Evolutionary conservation across 2,797 vertebrate species (phyloP), one percentile per base, ranked within the genome.

Genomic region (Gymnocypris eckloni): DNA sequence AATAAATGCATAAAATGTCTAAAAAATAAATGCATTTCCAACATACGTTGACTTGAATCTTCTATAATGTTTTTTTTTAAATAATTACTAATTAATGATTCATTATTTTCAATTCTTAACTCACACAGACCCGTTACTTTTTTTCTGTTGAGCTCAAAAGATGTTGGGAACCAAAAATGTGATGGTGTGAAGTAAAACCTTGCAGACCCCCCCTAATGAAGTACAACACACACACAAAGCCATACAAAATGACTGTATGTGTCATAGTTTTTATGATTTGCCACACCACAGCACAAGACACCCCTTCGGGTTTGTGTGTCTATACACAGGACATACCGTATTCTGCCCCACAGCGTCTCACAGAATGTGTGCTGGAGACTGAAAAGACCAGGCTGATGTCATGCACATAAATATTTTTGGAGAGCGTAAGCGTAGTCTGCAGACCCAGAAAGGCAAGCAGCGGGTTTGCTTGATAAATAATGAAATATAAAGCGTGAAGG

Each of bases 381-480:
- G 25, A 75, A 75, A 71, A 86, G 59, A 82, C 86, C 16, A 88
- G 73, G 33, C 79, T 85, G 82, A 89, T 80, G 79, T 89, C 79
- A 89, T 82, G 13, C 61, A 86, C 84, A 85, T 88, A 87, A 90
- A 87, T 86, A 86, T 86, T 86, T 85, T 86, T 54, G 28, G 71
- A 86, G 66, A 45, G 81, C 16, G 28, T 87, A 86, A 84, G 25
- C 83, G 43, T 61, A 84, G 81, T 70, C 78, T 84, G 71, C 48
- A 79, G 50, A 83, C 70, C 5, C 10, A 79, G 82, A 72, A 87
- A 78, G 70, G 72, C 72, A 71, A 89, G 77, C 72, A 87, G 45
- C 6, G 43, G 48, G 59, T 67, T 59, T 85, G 70, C 75, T 87
- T 80, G 81, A 85, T 87, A 88, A 89, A 88, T 88, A 89, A 85